Evolutionary conservation across 2,113 vertebrate species (phyloP), one percentile per base, ranked within the genome.

Genomic region (Channa argus): DNA sequence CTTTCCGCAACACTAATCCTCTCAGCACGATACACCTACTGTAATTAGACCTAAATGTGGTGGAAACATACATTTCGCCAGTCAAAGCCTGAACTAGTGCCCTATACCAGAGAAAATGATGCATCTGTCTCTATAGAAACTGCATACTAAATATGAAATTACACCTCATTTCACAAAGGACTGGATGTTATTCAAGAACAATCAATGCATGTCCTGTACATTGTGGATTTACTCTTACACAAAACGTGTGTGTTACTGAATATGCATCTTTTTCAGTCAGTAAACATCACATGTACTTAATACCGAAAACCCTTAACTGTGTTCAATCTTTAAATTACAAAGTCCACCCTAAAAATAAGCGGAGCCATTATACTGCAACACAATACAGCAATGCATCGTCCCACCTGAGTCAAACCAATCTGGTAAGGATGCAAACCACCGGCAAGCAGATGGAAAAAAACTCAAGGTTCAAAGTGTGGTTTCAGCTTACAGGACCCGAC

Each of bases 51-150:
- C 46, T 37, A n/a, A 46, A 83, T 82, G 70, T 43, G 54, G 71
- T 41, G 39, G 39, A 24, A 24, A 24, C 6, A 2, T 41, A 75
- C 66, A n/a, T 47, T 71, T 77, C 68, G 52, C 52, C 87, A 79
- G 73, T 86, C 74, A 65, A 24, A 86, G 59, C 63, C 68, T 15
- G 76, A 80, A 76, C 59, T 38, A 37, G 15, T 33, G 37, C 58
- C 38, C 8, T 39, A 50, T 65, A 59, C 38, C 43, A 3, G 50
- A 13, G 62, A 4, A 24, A 24, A 24, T 24, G 24, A 69, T 63
- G 78, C 50, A 53, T 74, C 41, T 3, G 87, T 92, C 84, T 71
- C 86, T 79, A 92, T 88, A 89, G 89, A 83, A 92, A 91, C 88
- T 62, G 58, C 33, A 47, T 15, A 5, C 62, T 67, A 5, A 37